A percentile compares a stretch with the other conserved stretches of the same genome.
Conservation (phyloP, 1,140 invertebrate genomes). For the Aplysia californica region DNA sequence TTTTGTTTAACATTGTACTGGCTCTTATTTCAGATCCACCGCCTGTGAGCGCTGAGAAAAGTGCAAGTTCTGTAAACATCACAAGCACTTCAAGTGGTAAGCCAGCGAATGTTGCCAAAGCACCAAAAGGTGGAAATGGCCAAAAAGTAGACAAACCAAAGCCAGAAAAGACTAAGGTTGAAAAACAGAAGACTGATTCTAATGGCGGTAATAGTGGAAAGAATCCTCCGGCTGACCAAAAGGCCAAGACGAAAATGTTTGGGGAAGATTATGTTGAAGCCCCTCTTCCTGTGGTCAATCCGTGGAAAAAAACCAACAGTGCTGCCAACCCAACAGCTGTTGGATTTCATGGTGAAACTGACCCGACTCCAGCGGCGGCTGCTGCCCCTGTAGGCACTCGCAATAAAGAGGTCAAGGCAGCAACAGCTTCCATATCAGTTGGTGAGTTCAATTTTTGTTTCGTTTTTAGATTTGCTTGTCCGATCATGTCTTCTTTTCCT, state of each 20-base stretch:
- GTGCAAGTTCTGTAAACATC: background rate
- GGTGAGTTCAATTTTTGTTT: no score
- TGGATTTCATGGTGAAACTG: background rate
- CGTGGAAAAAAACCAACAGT: constrained; percentile 2
- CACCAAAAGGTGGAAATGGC: background rate
- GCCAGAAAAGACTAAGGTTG: background rate
- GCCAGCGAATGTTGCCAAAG: background rate
- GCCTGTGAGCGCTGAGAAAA: no score
- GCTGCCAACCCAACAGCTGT: background rate
- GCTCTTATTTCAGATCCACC: no score
- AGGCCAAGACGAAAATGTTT: constrained; percentile 20
- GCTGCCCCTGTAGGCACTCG: background rate
- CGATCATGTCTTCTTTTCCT: no score
- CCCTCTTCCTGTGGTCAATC: constrained; percentile 7
- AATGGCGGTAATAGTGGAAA: constrained; percentile 5
- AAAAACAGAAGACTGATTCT: constrained; percentile 7
- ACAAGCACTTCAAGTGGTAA: background rate
- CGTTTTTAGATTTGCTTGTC: no score
- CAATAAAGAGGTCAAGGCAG: background rate
- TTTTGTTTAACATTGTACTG: background rate
- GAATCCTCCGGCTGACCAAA: background rate
- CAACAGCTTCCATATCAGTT: no score
- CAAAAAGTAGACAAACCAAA: background rate
- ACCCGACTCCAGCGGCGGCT: background rate
- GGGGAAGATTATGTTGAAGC: constrained; percentile 24